Percentiles rank a stretch among this genome's conserved stretches.
phyloP scores from a whole-genome alignment of 37 sponge, comb jelly and placozoan genomes.

The Aphrocallistes beatrix region DNA sequence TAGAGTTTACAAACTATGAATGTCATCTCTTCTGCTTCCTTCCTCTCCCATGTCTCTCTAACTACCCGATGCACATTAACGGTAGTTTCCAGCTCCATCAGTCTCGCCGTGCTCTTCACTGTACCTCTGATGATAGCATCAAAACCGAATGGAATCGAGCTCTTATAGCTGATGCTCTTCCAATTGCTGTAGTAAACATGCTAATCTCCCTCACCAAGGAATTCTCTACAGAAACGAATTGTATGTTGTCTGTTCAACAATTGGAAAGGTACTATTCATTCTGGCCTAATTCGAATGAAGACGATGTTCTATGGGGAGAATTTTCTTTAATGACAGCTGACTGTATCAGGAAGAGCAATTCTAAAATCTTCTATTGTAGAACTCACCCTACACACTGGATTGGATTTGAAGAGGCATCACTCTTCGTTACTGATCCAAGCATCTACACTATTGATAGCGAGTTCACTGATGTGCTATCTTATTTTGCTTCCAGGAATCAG shows the following conservation, averaged over 20 bases:
- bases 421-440: not conserved
- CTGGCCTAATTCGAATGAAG: conserved; percentile 19
- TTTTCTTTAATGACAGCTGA: not conserved
- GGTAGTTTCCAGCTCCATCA: not conserved
- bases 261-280: conserved; percentile 28
- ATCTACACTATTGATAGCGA: not conserved
- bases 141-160: conserved; percentile 33
- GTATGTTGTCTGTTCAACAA: not conserved
- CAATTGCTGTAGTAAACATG: conserved; percentile 15
- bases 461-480: not conserved
- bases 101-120: not conserved
- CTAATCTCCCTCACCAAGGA: conserved; percentile 21
- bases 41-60: not conserved
- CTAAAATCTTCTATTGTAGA: not conserved
- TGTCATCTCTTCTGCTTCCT: not conserved
- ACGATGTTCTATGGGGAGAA: not conserved
- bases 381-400: not conserved
- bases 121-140: not conserved
- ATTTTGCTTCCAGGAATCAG: not conserved
- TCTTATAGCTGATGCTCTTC: conserved; percentile 27
- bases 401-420: not conserved
- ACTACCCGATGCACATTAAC: not conserved
- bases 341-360: not conserved
- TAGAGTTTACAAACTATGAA: not conserved
- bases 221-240: not conserved